Conservation (phyloP, 1,140 invertebrate species). For the Drosophila ogumai region DNA sequence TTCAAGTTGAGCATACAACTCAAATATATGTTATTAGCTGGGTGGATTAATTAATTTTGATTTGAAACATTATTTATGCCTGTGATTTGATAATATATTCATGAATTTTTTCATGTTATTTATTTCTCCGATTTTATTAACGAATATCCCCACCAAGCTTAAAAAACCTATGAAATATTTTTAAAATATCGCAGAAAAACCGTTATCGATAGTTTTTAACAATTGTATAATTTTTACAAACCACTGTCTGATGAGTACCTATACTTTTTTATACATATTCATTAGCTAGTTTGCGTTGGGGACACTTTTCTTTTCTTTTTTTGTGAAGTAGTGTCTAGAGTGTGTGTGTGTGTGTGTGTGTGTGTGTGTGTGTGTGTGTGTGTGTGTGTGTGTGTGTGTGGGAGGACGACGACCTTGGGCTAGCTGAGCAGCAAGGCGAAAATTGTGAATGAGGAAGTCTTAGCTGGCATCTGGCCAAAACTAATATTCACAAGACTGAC, state of each 20-base stretch:
- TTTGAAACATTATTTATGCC: slow-evolving; percentile 8
- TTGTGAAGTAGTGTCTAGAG: neutral
- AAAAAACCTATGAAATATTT: neutral
- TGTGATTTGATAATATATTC: slow-evolving; percentile 1
- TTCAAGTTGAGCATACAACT: slow-evolving; percentile 7
- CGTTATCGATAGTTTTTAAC: neutral
- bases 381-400: slow-evolving; percentile 43
- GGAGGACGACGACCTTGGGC: slow-evolving; percentile 76
- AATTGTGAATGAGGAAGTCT: slow-evolving; percentile 5
- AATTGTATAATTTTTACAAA: neutral
- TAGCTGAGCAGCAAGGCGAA: slow-evolving; percentile 7
- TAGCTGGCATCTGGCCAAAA: slow-evolving; percentile 32
- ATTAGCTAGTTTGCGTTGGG: slow-evolving; percentile 13
- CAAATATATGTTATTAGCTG: slow-evolving; percentile 13
- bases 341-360: slow-evolving; percentile 31
- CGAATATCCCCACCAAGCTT: neutral
- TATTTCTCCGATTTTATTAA: neutral
- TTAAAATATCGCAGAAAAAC: neutral
- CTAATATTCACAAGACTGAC: slow-evolving; percentile 46
- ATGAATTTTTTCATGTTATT: neutral
- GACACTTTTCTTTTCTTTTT: slow-evolving; percentile 17
- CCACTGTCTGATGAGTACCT: slow-evolving; percentile 14
- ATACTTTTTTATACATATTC: neutral
- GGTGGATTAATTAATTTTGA: slow-evolving; percentile 19
- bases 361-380: too few species aligned